Percentiles rank a stretch among this genome's conserved stretches.
These are phyloP conservation scores for Bolinopsis microptera DNA, from an alignment of 37 sponge, comb jelly and placozoan species.

Conservation along the genomic window DNA sequence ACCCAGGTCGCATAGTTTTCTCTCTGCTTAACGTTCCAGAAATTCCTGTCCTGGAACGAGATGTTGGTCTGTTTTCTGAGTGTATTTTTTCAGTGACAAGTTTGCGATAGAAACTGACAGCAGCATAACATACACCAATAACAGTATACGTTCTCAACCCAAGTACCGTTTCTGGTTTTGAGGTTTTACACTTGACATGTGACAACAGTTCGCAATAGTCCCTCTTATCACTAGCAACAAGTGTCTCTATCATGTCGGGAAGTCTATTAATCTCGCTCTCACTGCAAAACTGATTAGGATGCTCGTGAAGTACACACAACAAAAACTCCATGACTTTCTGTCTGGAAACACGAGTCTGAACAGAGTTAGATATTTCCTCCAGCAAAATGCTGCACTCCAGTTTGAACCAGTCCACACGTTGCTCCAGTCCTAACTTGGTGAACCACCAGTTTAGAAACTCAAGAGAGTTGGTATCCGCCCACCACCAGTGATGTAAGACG, in stretches of 20 bases:
- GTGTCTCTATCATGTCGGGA: conserved; percentile 21
- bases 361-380: not conserved
- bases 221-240: not conserved
- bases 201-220: conserved; percentile 1
- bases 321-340: conserved; percentile 47
- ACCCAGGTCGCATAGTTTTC: not conserved
- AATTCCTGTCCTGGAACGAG: not conserved
- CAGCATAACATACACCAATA: conserved; percentile 27
- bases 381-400: conserved; percentile 48
- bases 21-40: not conserved
- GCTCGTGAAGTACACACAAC: conserved; percentile 12
- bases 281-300: conserved; percentile 11
- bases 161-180: not conserved
- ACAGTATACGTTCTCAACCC: not conserved
- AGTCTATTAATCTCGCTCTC: not conserved
- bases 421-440: not conserved
- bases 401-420: conserved; percentile 19
- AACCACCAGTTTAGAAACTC: conserved; percentile 62
- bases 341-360: not conserved
- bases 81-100: not conserved
- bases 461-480: conserved; percentile 39
- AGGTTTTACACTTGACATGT: not conserved
- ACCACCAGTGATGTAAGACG: conserved; percentile 30
- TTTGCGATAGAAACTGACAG: conserved; percentile 10
- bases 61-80: not conserved